Percentiles rank a stretch among this genome's conserved stretches.
Evolutionary conservation across 1,140 invertebrate species (phyloP).

Genomic region (Aradophagus sp.): DNA sequence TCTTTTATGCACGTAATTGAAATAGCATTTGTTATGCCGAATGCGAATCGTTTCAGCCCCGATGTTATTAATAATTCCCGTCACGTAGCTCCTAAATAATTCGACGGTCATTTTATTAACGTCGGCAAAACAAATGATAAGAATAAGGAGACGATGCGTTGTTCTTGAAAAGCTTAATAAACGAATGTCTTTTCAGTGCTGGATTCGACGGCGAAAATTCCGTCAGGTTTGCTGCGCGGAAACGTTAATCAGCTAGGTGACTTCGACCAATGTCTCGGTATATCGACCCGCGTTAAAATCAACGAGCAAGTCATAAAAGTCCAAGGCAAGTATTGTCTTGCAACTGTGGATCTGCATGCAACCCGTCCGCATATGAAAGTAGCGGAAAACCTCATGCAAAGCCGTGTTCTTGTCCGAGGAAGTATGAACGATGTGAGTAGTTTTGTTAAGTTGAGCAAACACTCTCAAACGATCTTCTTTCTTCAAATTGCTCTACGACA

Average conservation of each 20-base stretch:
- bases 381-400: conserved; percentile 78
- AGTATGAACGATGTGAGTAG: conserved; percentile 79
- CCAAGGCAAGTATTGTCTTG: conserved; percentile 82
- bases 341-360: conserved; percentile 78
- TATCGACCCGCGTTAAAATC: conserved; percentile 76
- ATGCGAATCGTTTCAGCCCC: conserved; percentile 5
- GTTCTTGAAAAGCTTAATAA: too few relatives aligned
- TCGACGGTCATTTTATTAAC: too few relatives aligned
- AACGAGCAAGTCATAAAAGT: conserved; percentile 75
- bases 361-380: conserved; percentile 75
- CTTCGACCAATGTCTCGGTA: conserved; percentile 80
- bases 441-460: too few relatives aligned
- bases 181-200: conserved; percentile 76
- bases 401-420: conserved; percentile 78
- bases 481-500: conserved; percentile 28
- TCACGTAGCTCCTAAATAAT: too few relatives aligned
- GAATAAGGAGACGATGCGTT: too few relatives aligned
- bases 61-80: conserved; percentile 36
- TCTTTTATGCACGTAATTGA: conserved; percentile 44
- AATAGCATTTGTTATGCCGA: conserved; percentile 25
- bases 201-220: conserved; percentile 82
- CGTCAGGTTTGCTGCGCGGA: conserved; percentile 80
- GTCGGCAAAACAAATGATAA: too few relatives aligned
- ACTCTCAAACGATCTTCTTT: too few relatives aligned
- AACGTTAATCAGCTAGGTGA: conserved; percentile 83